These are phyloP conservation scores for Gymnobelideus leadbeateri DNA, from an alignment of 2,113 vertebrate species.

Conservation along the genomic window DNA sequence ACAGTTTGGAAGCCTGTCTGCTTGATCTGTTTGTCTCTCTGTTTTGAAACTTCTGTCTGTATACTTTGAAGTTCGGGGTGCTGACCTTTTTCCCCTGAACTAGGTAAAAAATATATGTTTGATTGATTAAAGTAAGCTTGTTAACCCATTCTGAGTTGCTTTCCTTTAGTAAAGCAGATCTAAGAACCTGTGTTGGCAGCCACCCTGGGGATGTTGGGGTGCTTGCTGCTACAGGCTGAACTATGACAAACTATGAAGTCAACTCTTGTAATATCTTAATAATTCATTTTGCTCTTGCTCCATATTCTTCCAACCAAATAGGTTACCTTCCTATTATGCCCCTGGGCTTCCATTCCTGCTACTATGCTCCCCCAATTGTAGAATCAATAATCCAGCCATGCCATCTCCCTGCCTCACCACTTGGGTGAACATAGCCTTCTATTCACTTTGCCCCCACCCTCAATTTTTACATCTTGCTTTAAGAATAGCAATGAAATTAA, in stretches of 20 bases:
- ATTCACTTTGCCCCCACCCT: not conserved
- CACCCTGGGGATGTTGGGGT: too few relatives aligned
- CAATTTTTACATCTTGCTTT: not conserved
- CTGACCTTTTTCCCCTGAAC: too few relatives aligned
- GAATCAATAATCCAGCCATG: not conserved
- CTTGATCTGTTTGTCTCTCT: too few relatives aligned
- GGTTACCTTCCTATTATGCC: not conserved
- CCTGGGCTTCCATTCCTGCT: not conserved
- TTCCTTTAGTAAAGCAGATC: too few relatives aligned
- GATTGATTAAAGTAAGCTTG: too few relatives aligned
- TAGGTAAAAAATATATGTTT: too few relatives aligned
- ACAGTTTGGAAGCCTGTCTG: too few relatives aligned
- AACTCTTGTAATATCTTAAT: not conserved
- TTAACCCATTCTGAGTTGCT: too few relatives aligned
- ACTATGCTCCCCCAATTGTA: not conserved
- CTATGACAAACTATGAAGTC: not conserved
- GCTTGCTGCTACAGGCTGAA: too few relatives aligned
- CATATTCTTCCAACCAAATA: not conserved
- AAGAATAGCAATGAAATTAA: not conserved
- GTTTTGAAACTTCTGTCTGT: too few relatives aligned
- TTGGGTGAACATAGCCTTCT: not conserved
- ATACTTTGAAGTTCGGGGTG: too few relatives aligned
- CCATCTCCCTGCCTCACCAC: not conserved
- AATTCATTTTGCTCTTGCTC: not conserved
- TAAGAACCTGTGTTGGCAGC: too few relatives aligned